Evolutionary conservation across 2,797 vertebrate genomes (phyloP).

Genomic region (Notamacropus eugenii): DNA sequence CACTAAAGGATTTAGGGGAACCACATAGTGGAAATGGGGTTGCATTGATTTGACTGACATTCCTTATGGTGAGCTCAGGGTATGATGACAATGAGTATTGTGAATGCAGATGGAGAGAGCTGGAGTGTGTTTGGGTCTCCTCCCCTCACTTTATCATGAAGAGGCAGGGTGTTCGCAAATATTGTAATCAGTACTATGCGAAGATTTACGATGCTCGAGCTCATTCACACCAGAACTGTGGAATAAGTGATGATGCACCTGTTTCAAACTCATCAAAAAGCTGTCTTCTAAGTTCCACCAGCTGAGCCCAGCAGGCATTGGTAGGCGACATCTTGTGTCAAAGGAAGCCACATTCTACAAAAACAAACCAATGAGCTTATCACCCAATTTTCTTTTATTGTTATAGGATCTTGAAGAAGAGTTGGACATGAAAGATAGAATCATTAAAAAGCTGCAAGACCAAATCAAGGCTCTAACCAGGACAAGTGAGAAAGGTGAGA

Average conservation of each 20-base stretch:
- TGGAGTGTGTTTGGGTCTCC: not conserved
- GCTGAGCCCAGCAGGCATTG: not conserved
- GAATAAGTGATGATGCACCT: not conserved
- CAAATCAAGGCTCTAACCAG: slow-evolving; percentile 93
- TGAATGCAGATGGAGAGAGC: not conserved
- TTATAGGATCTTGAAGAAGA: slow-evolving; percentile 95
- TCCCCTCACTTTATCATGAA: not conserved
- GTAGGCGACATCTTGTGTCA: not conserved
- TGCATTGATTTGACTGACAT: not conserved
- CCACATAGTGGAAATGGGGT: not conserved
- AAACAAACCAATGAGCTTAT: not conserved
- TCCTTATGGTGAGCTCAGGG: not conserved
- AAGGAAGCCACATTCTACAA: slow-evolving; percentile 3
- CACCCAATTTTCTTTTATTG: slow-evolving; percentile 47
- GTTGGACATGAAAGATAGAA: slow-evolving; percentile 92
- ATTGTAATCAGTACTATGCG: not conserved
- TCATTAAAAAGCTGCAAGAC: slow-evolving; percentile 93
- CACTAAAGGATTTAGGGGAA: not conserved
- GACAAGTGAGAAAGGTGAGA: slow-evolving; percentile 90
- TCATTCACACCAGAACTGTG: not conserved
- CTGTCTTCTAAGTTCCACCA: not conserved
- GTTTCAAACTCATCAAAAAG: not conserved
- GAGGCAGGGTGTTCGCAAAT: not conserved
- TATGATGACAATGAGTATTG: not conserved
- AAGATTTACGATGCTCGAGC: not conserved